Base-by-base conservation (phyloP, 2,797 vertebrate species). In the Xiphophorus birchmanni region DNA sequence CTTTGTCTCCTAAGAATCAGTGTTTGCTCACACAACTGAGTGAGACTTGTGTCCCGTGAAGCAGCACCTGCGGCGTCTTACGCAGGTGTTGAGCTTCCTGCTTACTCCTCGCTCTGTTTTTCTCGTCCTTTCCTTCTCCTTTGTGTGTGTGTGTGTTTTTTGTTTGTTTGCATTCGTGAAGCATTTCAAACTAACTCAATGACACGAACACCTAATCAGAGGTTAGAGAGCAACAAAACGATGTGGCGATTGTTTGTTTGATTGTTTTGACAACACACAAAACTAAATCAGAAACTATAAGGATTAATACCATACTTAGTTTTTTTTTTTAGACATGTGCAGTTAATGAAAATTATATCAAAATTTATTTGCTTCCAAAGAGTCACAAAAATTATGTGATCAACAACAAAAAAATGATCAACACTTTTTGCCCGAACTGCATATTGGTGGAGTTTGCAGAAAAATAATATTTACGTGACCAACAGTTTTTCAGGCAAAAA, bases 1-100 rank as follows among this genome's bases (percentile, higher is more conserved):
- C 80, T 87, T 87, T 88, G 75, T 87, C 47, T 84, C 91, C 91
- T 81, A 75, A 69, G 79, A 87, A 89, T 87, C 78, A 29, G 76
- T 69, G 76, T 85, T 81, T 77, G 71, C 18, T 83, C 52, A 0
- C 40, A 40, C 84, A 88, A 84, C 23, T 18, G 37, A 84, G 77
- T 83, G 80, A 77, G 69, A 87, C 56, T 74, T 76, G 47, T 76
- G 82, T 80, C 79, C 84, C 74, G 73, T 80, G 87, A 84, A 80
- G 69, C 56, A 58, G 85, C 85, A 89, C 83, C 79, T 85, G 77
- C 44, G 65, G 73, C 78, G 78, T 82, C 78, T 82, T 47, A 23
- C 35, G 74, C 78, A 84, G 83, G 72, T 83, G 79, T 47, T 26
- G 44, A 76, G 71, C 71, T 42, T 83, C 60, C 74, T 80, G 26